Percentiles rank a stretch among this genome's conserved stretches.
Conservation (phyloP, 1,140 invertebrate genomes). For the Lordiphosa collinella region DNA sequence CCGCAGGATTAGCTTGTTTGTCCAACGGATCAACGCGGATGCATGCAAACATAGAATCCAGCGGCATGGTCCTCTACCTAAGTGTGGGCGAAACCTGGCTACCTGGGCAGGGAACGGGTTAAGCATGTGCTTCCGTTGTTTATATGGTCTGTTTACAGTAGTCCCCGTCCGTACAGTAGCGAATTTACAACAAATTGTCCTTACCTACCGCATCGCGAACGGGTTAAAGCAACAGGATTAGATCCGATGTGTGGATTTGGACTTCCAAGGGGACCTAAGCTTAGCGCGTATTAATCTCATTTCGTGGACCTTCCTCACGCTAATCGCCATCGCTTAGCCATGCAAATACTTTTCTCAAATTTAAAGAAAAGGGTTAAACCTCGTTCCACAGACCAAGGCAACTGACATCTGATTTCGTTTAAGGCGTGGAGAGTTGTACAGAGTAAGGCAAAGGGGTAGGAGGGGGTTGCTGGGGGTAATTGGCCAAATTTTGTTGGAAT, state of each 20-base stretch:
- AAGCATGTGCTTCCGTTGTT: slow-evolving; percentile 69
- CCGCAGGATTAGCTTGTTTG: slow-evolving; percentile 78
- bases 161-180: slow-evolving; percentile 45
- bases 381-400: slow-evolving; percentile 1
- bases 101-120: slow-evolving; percentile 50
- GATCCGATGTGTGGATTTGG: slow-evolving; percentile 8
- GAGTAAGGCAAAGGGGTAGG: neutral
- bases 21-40: slow-evolving; percentile 61
- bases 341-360: slow-evolving; percentile 68
- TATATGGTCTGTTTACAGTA: slow-evolving; percentile 69
- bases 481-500: slow-evolving; percentile 69
- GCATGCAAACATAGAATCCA: slow-evolving; percentile 55
- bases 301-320: slow-evolving; percentile 42
- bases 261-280: slow-evolving; percentile 36
- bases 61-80: slow-evolving; percentile 17
- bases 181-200: slow-evolving; percentile 50
- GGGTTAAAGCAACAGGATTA: slow-evolving; percentile 69
- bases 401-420: slow-evolving; percentile 57
- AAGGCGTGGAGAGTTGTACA: slow-evolving; percentile 5
- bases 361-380: slow-evolving; percentile 45
- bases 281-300: slow-evolving; percentile 73
- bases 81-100: slow-evolving; percentile 4
- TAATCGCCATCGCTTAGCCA: slow-evolving; percentile 70
- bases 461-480: slow-evolving; percentile 21
- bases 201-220: slow-evolving; percentile 23